These are phyloP conservation scores for Cyprinodon diabolis DNA, from an alignment of 2,797 vertebrate species.

Conservation along the genomic window DNA sequence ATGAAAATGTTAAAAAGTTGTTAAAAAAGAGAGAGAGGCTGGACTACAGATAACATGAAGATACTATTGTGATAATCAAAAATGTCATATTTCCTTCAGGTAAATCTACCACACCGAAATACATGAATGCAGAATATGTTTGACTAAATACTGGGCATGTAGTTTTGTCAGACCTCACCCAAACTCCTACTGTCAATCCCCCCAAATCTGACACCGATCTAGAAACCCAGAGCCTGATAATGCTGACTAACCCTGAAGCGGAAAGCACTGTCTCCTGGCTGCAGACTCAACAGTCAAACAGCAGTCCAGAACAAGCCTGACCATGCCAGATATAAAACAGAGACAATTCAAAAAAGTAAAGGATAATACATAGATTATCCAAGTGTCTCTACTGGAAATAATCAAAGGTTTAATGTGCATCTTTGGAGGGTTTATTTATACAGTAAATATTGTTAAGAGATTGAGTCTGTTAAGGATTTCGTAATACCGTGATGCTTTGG, in stretches of 20 bases:
- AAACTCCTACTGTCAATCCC: conserved; percentile 15
- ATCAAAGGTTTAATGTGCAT: background rate
- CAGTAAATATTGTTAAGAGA: conserved; percentile 1
- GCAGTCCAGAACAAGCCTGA: conserved; percentile 4
- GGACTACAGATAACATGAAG: background rate
- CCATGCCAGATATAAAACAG: conserved; percentile 19
- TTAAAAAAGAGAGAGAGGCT: background rate
- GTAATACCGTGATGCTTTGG: conserved; percentile 19
- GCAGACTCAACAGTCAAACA: conserved; percentile 18
- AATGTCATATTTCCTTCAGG: background rate
- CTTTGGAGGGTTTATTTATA: background rate
- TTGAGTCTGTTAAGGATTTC: conserved; percentile 22
- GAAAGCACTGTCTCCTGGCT: conserved; percentile 29
- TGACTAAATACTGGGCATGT: conserved; percentile 6
- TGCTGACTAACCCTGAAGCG: background rate
- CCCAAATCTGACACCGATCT: conserved; percentile 18
- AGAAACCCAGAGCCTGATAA: conserved; percentile 16
- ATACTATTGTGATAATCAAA: background rate
- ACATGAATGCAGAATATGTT: background rate
- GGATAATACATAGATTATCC: conserved; percentile 1
- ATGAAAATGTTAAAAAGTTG: background rate
- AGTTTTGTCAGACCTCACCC: conserved; percentile 5
- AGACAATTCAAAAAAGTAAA: conserved; percentile 7
- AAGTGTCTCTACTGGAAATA: conserved; percentile 9
- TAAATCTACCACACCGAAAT: background rate